A percentile compares a stretch with the other conserved stretches of the same genome.
These are phyloP conservation scores for Amphimedon queenslandica DNA, from an alignment of 37 sponge, comb jelly and placozoan genomes.

Conservation along the genomic window DNA sequence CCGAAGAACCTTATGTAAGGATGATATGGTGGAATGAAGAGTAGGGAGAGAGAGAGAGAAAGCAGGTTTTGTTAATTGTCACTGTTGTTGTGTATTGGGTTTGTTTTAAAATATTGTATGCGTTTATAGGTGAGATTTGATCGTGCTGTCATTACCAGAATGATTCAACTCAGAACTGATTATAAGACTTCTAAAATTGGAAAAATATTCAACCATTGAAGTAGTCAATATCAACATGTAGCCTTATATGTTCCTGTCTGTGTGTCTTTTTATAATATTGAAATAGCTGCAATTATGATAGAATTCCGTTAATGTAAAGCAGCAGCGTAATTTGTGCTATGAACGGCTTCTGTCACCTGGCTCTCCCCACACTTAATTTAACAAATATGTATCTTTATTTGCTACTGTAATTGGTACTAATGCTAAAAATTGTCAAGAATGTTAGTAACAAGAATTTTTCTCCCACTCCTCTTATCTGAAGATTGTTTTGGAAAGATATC, in stretches of 20 bases:
- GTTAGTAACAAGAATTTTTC: too few species aligned
- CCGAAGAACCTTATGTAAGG: slow-evolving; percentile 72
- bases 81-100: not conserved
- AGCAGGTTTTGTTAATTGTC: not conserved
- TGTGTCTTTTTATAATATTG: too few species aligned
- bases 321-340: too few species aligned
- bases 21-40: not conserved
- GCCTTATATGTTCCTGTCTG: too few species aligned
- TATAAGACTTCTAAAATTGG: slow-evolving; percentile 57
- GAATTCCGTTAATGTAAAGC: too few species aligned
- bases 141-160: slow-evolving; percentile 26
- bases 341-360: too few species aligned
- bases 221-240: not conserved
- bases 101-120: not conserved
- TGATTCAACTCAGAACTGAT: slow-evolving; percentile 70
- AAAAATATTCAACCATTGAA: slow-evolving; percentile 27
- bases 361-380: too few species aligned
- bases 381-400: too few species aligned
- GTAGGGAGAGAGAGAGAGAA: not conserved
- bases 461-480: too few species aligned
- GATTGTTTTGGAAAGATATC: slow-evolving; percentile 45
- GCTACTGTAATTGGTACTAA: too few species aligned
- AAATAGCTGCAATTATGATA: too few species aligned
- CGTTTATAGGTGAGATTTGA: slow-evolving; percentile 63
- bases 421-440: too few species aligned